Conservation (phyloP, 2,888 invertebrate species). For the Drosophila pullipes region DNA sequence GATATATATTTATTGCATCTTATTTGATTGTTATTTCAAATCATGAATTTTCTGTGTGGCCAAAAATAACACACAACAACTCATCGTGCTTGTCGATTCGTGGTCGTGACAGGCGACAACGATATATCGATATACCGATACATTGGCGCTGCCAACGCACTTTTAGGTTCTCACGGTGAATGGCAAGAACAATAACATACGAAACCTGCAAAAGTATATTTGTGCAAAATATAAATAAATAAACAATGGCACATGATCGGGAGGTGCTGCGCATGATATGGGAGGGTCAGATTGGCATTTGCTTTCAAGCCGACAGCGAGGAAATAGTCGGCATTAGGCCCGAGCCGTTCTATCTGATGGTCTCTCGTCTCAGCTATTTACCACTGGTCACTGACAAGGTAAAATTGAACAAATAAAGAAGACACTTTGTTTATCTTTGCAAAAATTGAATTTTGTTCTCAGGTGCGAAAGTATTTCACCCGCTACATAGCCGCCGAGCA, state of each 20-base stretch:
- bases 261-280: slow-evolving; percentile 97
- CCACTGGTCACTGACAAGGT: slow-evolving; percentile 98
- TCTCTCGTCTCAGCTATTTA: slow-evolving; percentile 96
- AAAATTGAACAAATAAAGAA: slow-evolving; percentile 4
- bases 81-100: no score
- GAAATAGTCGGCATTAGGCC: slow-evolving; percentile 96
- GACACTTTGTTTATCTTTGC: not conserved
- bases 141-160: slow-evolving; percentile 1
- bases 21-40: not conserved
- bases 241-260: slow-evolving; percentile 95
- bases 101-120: not conserved
- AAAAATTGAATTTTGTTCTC: slow-evolving; percentile 55
- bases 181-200: slow-evolving; percentile 43
- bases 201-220: slow-evolving; percentile 19
- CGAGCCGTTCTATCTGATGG: slow-evolving; percentile 96
- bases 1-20: not conserved
- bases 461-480: slow-evolving; percentile 95
- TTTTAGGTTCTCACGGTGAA: slow-evolving; percentile 25
- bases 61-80: not conserved
- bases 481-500: slow-evolving; percentile 92
- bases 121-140: slow-evolving; percentile 23
- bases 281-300: slow-evolving; percentile 97
- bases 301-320: slow-evolving; percentile 94
- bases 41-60: not conserved
- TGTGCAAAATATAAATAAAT: slow-evolving; percentile 47